Evolutionary conservation across 2,888 invertebrate species (phyloP), one percentile per base, ranked within the genome.

Genomic region (Phoronis australis): DNA sequence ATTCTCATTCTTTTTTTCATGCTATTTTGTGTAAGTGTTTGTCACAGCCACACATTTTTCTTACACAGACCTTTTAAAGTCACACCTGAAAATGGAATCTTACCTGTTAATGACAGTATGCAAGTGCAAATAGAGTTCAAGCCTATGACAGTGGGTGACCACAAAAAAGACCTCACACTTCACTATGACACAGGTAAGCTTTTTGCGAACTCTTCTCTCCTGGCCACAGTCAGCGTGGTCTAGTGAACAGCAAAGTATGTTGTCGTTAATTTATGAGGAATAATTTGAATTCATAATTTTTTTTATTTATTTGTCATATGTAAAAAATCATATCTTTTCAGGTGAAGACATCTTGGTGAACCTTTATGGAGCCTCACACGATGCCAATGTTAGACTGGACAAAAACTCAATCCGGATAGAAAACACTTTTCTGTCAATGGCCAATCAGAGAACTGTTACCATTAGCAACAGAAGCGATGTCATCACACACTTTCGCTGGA

Each of bases 341-440:
- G 74, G 73, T n/a, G 77, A 77, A 52, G 62, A 69, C 46, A 56
- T 77, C n/a, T 65, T 57, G 44, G 66, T 77, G 21, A 47, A 55
- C 20, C 56, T 77, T 35, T 68, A 74, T 57, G 77, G 76, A 38
- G 70, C 66, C 4, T 70, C 73, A 12, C 69, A 75, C 48, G 75
- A 77, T 60, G 64, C 68, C 20, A 68, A 69, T 47, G 71, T 77
- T 3, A 57, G 76, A 27, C 60, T 77, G 47, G 76, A 77, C 55
- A 76, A 74, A 56, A 72, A 67, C 52, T 66, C 73, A 3, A 60
- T 77, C 21, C 57, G 69, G 4, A 69, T 77, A 48, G 77, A 76
- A 48, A 73, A 69, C 58, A 77, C 77, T 1, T 77, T 65, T 55
- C 65, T 77, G 22, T 70, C 74, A 4, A 72, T 77, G 75, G 71